phyloP scores from a whole-genome alignment of 2,797 vertebrate species.

The Avahi laniger region DNA sequence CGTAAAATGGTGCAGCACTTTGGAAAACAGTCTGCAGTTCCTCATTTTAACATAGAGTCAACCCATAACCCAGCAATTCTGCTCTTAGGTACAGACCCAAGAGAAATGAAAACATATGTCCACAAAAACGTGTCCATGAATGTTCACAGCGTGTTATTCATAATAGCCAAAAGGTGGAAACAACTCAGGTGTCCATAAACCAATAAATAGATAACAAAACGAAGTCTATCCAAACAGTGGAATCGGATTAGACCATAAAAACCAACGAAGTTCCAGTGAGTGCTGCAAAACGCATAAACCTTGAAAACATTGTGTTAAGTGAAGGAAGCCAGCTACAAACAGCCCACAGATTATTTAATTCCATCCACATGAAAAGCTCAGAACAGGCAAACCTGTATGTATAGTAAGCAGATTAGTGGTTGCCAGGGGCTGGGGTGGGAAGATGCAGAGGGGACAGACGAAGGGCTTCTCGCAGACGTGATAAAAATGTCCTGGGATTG shows the following conservation, averaged over 20 bases:
- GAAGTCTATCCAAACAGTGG: fast-evolving
- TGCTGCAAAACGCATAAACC: fast-evolving
- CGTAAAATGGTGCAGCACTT: neutral
- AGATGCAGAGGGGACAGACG: fast-evolving
- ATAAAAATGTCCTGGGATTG: neutral
- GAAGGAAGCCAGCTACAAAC: neutral
- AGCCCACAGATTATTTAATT: fast-evolving
- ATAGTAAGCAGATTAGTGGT: neutral
- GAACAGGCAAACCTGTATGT: neutral
- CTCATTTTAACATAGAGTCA: neutral
- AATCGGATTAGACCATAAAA: neutral
- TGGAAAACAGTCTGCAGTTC: neutral
- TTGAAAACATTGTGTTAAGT: neutral
- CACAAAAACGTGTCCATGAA: fast-evolving
- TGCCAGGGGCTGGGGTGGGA: neutral
- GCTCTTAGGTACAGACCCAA: neutral
- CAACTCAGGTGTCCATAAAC: neutral
- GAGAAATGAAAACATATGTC: neutral
- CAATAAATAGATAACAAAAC: no score
- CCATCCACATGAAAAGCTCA: neutral
- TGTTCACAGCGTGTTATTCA: neutral
- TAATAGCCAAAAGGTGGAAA: neutral
- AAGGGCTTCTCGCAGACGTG: neutral
- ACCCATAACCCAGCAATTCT: neutral
- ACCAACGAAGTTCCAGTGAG: fast-evolving